Evolutionary conservation across 2,113 vertebrate genomes (phyloP).

Genomic region (Asarcornis scutulata): DNA sequence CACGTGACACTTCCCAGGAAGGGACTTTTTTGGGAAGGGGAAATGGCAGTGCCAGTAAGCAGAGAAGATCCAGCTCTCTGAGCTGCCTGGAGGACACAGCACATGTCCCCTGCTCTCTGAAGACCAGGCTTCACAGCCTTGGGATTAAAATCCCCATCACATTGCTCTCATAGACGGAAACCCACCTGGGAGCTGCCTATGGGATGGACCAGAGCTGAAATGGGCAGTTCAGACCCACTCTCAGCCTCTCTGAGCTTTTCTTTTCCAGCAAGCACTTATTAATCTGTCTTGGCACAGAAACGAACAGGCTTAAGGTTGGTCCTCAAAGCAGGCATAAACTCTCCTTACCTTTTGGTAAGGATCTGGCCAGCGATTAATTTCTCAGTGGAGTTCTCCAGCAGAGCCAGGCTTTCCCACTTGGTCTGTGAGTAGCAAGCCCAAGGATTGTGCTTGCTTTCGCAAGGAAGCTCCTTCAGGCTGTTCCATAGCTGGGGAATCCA

Average conservation of each 20-base stretch:
- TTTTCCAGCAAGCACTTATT: neutral
- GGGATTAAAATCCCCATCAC: too few species aligned
- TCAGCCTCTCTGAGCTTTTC: neutral
- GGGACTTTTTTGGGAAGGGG: neutral
- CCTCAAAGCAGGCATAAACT: neutral
- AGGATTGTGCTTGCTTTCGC: neutral
- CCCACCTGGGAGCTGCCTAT: neutral
- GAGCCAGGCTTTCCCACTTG: neutral
- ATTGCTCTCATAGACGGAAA: neutral
- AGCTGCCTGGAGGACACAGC: neutral
- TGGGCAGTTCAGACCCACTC: neutral
- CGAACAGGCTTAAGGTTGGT: rapidly evolving
- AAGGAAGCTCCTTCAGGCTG: neutral
- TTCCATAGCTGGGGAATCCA: neutral
- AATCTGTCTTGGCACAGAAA: neutral
- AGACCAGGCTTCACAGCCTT: neutral
- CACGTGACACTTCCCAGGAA: too few species aligned
- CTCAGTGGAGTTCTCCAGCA: neutral
- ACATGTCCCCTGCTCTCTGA: rapidly evolving
- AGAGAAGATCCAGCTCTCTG: neutral
- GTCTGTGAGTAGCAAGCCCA: rapidly evolving
- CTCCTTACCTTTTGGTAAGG: neutral
- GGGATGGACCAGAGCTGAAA: neutral
- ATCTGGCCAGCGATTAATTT: rapidly evolving
- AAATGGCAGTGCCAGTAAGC: neutral